Evolutionary conservation across 2,797 vertebrate genomes (phyloP), one percentile per base, ranked within the genome.

Genomic region (Tenualosa thibaudeaui): DNA sequence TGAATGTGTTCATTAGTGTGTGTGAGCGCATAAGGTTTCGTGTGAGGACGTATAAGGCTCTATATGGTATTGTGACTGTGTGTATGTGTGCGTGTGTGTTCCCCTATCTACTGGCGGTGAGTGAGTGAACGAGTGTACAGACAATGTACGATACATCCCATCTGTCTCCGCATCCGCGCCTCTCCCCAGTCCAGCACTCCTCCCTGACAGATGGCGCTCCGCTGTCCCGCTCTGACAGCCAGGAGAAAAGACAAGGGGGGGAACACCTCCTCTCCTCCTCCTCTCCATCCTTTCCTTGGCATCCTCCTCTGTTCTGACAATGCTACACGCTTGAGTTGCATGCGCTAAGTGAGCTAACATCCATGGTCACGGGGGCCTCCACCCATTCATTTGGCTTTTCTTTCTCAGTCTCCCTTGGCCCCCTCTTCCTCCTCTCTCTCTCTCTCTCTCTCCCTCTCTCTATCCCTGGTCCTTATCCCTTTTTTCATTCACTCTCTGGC

Each of bases 21-120:
- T 15, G 13, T 15, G 26, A 37, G 65, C 17, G 1, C 24, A 12
- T 68, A 31, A 31, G 31, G 31, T 75, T 82, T 81, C 53, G 62
- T 81, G 78, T 85, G 62, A 51, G 5, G 50, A 51, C 40, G 31
- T 40, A 7, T 40, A 3, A 24, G 31, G 4, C 0, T 71, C 26
- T 37, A 31, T 71, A 22, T 84, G 50, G 50, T 12, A 51, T 51
- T 51, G 50, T 49, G 4, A 49, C 46, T 6, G 88, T 83, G 85
- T 87, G 86, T 90, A 22, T 22, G 22, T n/a, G 22, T 62, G 22
- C 24, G 58, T 62, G 7, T 8, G 91, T 89, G 88, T 89, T 68
- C 3, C 62, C 26, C 24, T 10, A 22, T 62, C 22, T 58, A 5
- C 17, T 58, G 56, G 62, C 13, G 15, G n/a, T 8, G 60, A 62